phyloP scores from a whole-genome alignment of 2,888 invertebrate species.

The Himalopsyche anomala region DNA sequence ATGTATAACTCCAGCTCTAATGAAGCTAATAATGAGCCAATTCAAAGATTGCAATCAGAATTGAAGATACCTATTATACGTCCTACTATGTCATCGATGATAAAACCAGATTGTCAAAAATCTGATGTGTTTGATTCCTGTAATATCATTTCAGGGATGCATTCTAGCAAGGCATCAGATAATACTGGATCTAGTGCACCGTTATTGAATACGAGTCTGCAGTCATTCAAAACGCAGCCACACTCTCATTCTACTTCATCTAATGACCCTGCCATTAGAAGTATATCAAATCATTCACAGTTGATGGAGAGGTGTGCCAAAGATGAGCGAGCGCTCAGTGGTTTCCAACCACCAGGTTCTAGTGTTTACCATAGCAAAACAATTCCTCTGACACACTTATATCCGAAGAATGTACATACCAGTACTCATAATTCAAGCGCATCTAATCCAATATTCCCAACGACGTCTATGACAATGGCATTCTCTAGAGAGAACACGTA shows the following conservation, averaged over 20 bases:
- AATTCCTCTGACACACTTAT: conserved; percentile 74
- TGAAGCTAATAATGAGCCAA: conserved; percentile 45
- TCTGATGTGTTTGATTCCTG: conserved; percentile 50
- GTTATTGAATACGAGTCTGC: conserved; percentile 46
- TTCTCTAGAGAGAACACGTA: conserved; percentile 71
- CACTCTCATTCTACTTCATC: conserved; percentile 71
- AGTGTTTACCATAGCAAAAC: conserved; percentile 78
- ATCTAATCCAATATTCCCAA: conserved; percentile 70
- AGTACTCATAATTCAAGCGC: conserved; percentile 71
- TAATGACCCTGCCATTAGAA: conserved; percentile 76
- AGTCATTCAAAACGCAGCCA: conserved; percentile 53
- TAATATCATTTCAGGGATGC: conserved; percentile 35
- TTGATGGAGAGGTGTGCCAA: conserved; percentile 78
- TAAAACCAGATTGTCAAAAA: conserved; percentile 53
- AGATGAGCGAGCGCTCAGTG: conserved; percentile 77
- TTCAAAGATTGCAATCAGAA: conserved; percentile 56
- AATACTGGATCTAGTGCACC: conserved; percentile 51
- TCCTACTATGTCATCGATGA: conserved; percentile 55
- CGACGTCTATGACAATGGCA: conserved; percentile 69
- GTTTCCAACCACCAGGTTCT: conserved; percentile 72
- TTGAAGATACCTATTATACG: conserved; percentile 57
- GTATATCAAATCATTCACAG: conserved; percentile 78
- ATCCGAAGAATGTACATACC: conserved; percentile 74
- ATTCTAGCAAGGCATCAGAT: conserved; percentile 47
- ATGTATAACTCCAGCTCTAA: conserved; percentile 46